Evolutionary conservation across 2,113 vertebrate genomes (phyloP), one percentile per base, ranked within the genome.

Genomic region (Lampris megalopsis): DNA sequence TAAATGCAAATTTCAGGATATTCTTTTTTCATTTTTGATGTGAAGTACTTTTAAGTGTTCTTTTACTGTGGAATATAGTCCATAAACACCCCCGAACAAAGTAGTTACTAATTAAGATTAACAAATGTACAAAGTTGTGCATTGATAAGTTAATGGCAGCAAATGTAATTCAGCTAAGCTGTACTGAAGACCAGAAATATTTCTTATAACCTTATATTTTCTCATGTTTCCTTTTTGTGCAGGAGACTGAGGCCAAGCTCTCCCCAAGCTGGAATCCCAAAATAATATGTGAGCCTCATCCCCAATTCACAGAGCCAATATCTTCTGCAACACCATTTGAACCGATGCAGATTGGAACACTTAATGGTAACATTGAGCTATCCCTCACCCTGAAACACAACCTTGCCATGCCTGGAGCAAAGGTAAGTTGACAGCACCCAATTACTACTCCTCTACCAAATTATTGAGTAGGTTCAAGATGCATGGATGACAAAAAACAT

Each of bases 201-300:
- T 24, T 10, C 59, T 6, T 38, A 37, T 43, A 52, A 13, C 42
- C 5, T 13, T 9, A 5, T 3, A 35, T 73, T 8, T 13, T 47
- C 9, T 37, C 54, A 0, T 88, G 9, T 77, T 43, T 78, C 2
- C 71, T 84, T 67, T 4, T 87, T 88, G 87, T 69, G 6, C 77
- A 99, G 98, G 96, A 98, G 91, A 96, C 93, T 11, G 98, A 99
- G 93, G 96, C 97, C 89, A 99, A 99, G 88, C 94, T 99, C 49
- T 99, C 97, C 53, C 98, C 98, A 8, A 99, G 97, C 91, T 99
- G 98, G 98, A 99, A 97, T 91, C 98, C 98, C 69, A 98, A 96
- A 95, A 99, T 99, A 62, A 94, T 95, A 63, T 98, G 96, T 78
- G 98, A 99, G 79, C 98, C 98, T 52, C 98, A 99, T 86, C 98